Evolutionary conservation across 2,797 vertebrate species (phyloP).

Genomic region (Masticophis lateralis): DNA sequence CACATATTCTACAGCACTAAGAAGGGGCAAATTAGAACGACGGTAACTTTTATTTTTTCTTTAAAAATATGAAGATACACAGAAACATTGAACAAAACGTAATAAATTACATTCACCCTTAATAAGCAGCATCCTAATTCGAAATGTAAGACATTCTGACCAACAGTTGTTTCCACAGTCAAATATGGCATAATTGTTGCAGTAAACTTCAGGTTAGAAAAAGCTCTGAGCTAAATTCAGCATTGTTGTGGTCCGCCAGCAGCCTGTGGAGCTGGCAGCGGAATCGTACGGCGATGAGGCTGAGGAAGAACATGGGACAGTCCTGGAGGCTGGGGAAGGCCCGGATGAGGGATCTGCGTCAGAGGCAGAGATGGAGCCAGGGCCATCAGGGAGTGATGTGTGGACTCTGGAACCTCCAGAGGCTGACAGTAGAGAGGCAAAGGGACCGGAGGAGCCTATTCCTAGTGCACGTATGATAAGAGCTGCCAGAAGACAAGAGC

Average conservation of each 20-base stretch:
- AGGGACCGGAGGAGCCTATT: too few species aligned
- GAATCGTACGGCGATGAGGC: too few species aligned
- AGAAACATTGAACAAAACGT: slow-evolving; percentile 66
- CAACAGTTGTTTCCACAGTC: neutral
- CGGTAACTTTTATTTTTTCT: slow-evolving; percentile 66
- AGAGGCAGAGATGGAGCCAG: too few species aligned
- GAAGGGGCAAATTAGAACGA: slow-evolving; percentile 59
- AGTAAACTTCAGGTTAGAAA: neutral
- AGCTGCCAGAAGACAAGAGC: too few species aligned
- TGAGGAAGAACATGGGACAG: too few species aligned
- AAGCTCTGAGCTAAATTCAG: neutral
- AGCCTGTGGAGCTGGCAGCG: too few species aligned
- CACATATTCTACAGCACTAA: slow-evolving; percentile 54
- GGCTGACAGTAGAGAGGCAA: too few species aligned
- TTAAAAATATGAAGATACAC: slow-evolving; percentile 65
- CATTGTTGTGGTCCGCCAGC: neutral
- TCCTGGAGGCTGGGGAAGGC: too few species aligned
- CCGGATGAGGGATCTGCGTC: too few species aligned
- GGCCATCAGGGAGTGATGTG: too few species aligned
- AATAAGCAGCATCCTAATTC: slow-evolving; percentile 13
- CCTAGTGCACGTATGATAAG: too few species aligned
- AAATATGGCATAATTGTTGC: neutral
- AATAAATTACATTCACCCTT: slow-evolving; percentile 66
- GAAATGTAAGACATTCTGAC: neutral
- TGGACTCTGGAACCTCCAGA: too few species aligned